A percentile compares a stretch with the other conserved stretches of the same genome.
Evolutionary conservation across 2,888 invertebrate genomes (phyloP).

Genomic region (Icerya purchasi): DNA sequence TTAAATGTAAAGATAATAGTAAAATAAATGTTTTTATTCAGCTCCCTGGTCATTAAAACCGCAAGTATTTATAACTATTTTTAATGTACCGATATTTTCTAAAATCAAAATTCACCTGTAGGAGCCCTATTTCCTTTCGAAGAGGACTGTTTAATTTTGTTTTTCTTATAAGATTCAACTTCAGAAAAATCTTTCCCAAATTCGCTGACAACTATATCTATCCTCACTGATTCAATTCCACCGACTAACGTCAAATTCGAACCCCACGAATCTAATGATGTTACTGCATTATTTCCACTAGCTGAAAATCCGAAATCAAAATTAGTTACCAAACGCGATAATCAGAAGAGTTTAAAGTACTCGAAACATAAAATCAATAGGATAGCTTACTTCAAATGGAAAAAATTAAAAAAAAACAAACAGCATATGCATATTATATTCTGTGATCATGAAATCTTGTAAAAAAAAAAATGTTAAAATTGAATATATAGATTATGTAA

Average conservation of each 20-base stretch:
- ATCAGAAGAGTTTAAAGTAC: slow-evolving; percentile 20
- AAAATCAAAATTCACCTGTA: too few species aligned
- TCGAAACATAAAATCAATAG: not conserved
- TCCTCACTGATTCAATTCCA: slow-evolving; percentile 66
- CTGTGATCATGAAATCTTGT: too few species aligned
- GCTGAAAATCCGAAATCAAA: slow-evolving; percentile 1
- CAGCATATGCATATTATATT: too few species aligned
- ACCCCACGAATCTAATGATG: slow-evolving; percentile 66
- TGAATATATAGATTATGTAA: too few species aligned
- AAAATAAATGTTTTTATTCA: too few species aligned
- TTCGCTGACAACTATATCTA: slow-evolving; percentile 88
- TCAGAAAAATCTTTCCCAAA: slow-evolving; percentile 37
- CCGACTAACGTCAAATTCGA: slow-evolving; percentile 66
- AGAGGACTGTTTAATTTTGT: too few species aligned
- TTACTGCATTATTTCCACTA: slow-evolving; percentile 26
- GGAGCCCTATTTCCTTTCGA: too few species aligned
- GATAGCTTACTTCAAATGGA: not conserved
- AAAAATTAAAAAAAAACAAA: not conserved
- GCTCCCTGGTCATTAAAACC: too few species aligned
- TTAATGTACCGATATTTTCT: too few species aligned
- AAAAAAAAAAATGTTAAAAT: too few species aligned
- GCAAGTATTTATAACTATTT: too few species aligned
- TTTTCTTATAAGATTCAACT: slow-evolving; percentile 28
- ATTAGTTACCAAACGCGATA: not conserved
- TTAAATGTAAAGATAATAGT: too few species aligned